Evolutionary conservation across 2,113 vertebrate genomes (phyloP).

Genomic region (Ailurus styani): DNA sequence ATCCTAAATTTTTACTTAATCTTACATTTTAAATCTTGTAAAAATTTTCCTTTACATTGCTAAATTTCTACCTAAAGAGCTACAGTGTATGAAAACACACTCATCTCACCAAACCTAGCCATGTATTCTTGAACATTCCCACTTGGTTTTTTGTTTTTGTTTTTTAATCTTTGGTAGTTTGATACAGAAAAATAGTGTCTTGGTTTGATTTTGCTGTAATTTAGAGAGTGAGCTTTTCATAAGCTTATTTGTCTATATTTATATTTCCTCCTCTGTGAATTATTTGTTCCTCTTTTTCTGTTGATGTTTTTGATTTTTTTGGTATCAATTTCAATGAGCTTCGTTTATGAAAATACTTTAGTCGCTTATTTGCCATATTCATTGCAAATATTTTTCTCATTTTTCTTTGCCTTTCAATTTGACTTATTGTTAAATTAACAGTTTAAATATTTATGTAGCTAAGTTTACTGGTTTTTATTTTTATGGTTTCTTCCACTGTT

Average conservation of each 20-base stretch:
- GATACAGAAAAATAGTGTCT: background rate
- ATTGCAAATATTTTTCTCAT: background rate
- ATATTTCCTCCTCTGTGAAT: slow-evolving; percentile 20
- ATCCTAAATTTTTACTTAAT: background rate
- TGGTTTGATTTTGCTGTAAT: slow-evolving; percentile 11
- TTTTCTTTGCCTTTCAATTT: slow-evolving; percentile 11
- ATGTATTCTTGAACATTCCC: background rate
- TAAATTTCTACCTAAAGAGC: slow-evolving; percentile 32
- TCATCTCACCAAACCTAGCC: background rate
- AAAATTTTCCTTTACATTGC: background rate
- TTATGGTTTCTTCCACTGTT: background rate
- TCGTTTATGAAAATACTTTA: slow-evolving; percentile 1
- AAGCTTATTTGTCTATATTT: background rate
- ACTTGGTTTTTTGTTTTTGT: too few relatives aligned
- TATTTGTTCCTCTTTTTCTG: slow-evolving; percentile 12
- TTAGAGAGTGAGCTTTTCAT: background rate
- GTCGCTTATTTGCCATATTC: background rate
- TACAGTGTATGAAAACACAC: background rate
- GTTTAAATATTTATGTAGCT: background rate
- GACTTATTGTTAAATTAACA: background rate
- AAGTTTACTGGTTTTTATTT: background rate
- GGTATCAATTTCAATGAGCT: background rate
- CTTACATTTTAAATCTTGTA: background rate
- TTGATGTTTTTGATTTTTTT: background rate
- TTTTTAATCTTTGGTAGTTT: background rate